Evolutionary conservation across 2,797 vertebrate species (phyloP).

Genomic region (Eremophila alpestris): DNA sequence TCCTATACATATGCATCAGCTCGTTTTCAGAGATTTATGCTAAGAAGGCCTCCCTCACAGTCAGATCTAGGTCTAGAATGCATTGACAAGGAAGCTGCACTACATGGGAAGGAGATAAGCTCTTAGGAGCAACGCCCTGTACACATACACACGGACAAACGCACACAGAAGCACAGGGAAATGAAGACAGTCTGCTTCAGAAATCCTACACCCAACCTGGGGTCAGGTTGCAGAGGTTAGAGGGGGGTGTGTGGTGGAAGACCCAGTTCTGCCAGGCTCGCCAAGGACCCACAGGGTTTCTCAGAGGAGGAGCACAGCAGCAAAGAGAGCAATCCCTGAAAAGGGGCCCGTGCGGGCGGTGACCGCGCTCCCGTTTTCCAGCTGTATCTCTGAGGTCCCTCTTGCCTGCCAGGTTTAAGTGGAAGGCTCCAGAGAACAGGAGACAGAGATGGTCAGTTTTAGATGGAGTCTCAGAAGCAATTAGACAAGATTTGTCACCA

Average conservation of each 20-base stretch:
- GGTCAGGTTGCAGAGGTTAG: background rate
- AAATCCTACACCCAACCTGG: slow-evolving; percentile 8
- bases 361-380: background rate
- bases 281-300: background rate
- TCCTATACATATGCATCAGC: slow-evolving; percentile 29
- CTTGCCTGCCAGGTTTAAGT: background rate
- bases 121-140: background rate
- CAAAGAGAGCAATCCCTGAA: background rate
- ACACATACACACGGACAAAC: slow-evolving; percentile 8
- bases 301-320: background rate
- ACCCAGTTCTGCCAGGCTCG: background rate
- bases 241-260: background rate
- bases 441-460: background rate
- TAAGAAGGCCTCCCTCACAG: slow-evolving; percentile 27
- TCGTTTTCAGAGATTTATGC: slow-evolving; percentile 43
- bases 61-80: slow-evolving; percentile 13
- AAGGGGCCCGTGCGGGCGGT: background rate
- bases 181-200: slow-evolving; percentile 9
- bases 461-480: slow-evolving; percentile 3
- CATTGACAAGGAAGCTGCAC: slow-evolving; percentile 43
- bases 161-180: slow-evolving; percentile 4
- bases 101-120: slow-evolving; percentile 3
- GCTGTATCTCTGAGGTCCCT: slow-evolving; percentile 6
- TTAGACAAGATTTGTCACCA: background rate
- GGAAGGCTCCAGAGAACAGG: slow-evolving; percentile 51